Percentiles rank a stretch among this genome's conserved stretches.
These are phyloP conservation scores for Alethe castanea DNA, from an alignment of 2,113 vertebrate genomes.

Conservation along the genomic window DNA sequence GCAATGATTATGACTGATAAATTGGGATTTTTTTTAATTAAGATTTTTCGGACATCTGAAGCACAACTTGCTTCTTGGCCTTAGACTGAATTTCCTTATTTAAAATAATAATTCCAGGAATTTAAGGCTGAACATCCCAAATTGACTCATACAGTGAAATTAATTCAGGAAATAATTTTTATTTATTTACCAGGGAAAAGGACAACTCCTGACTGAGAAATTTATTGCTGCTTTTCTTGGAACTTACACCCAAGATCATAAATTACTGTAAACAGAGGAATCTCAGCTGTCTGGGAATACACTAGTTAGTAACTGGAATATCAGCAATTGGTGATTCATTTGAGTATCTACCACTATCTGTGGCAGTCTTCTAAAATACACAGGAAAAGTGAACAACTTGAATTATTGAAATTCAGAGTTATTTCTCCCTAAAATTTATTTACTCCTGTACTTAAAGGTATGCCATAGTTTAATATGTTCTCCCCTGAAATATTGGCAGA, in stretches of 20 bases:
- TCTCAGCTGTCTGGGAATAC: neutral
- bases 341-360: neutral
- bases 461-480: neutral
- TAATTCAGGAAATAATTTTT: neutral
- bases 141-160: neutral
- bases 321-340: neutral
- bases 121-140: neutral
- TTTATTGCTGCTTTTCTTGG: neutral
- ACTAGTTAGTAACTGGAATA: neutral
- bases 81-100: neutral
- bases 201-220: neutral
- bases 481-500: neutral
- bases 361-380: neutral
- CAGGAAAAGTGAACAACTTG: neutral
- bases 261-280: neutral
- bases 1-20: neutral
- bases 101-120: neutral
- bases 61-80: neutral
- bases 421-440: neutral
- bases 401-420: neutral
- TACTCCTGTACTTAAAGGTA: neutral
- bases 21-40: neutral
- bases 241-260: neutral
- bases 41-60: neutral
- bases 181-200: neutral